phyloP scores from a whole-genome alignment of 2,888 invertebrate species.

The Luffia ferchaultella region DNA sequence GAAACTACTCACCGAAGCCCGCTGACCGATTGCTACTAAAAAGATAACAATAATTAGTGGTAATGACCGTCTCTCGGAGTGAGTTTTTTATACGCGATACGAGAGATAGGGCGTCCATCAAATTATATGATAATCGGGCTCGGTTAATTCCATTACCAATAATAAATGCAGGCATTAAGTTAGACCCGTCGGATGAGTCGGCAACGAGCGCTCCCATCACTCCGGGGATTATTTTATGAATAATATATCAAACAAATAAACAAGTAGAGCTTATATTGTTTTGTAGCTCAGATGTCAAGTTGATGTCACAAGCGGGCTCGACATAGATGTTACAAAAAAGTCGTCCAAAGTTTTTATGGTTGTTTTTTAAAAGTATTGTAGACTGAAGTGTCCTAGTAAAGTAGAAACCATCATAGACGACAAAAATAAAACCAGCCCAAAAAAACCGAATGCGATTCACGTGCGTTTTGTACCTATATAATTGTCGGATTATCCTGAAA shows the following conservation, averaged over 20 bases:
- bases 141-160: constrained; percentile 65
- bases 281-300: constrained; percentile 46
- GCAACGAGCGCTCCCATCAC: constrained; percentile 53
- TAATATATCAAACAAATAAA: constrained; percentile 57
- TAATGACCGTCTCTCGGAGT: constrained; percentile 36
- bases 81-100: constrained; percentile 48
- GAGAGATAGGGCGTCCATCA: constrained; percentile 63
- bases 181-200: constrained; percentile 62
- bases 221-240: constrained; percentile 62
- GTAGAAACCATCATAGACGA: too few relatives aligned
- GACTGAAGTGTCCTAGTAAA: too few relatives aligned
- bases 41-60: constrained; percentile 63
- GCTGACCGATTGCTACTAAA: constrained; percentile 56
- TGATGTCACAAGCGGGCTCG: constrained; percentile 10
- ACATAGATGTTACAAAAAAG: too few relatives aligned
- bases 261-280: constrained; percentile 47
- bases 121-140: constrained; percentile 64
- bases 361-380: too few relatives aligned
- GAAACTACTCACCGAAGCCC: constrained; percentile 23
- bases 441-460: too few relatives aligned
- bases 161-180: constrained; percentile 66
- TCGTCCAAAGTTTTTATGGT: too few relatives aligned
- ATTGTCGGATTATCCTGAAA: too few relatives aligned
- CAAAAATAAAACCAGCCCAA: too few relatives aligned
- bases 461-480: too few relatives aligned